Base-by-base conservation (phyloP, 2,113 vertebrate species). In the Hymenochirus boettgeri region DNA sequence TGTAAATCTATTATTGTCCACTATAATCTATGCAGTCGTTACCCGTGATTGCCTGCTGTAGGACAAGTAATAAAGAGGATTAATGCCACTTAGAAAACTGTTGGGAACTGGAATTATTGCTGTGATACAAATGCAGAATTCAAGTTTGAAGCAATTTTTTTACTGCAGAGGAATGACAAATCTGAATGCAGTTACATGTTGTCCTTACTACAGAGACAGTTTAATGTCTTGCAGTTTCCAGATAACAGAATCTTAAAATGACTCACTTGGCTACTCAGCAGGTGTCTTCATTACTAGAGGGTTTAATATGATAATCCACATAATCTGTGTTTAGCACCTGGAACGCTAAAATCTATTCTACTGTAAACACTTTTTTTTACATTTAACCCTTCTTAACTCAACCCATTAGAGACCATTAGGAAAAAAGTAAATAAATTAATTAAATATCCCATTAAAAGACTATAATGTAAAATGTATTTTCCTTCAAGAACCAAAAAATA, bases 241-340 rank as follows among this genome's bases (percentile, higher is more conserved):
- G 62, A 65, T 65, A 65, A 65, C 62, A n/a, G 62, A 53, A 65
- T 65, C 57, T 52, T 37, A 12, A 11, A 56, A 47, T 47, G 37
- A 45, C 37, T 57, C 39, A 24, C 62, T 57, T 55, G 17, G 27
- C 39, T n/a, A 23, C 52, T 46, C 62, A 8, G 35, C 51, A 13
- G 54, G 62, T 31, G 52, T 45, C 37, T 56, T 45, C 27, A 55
- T 64, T 55, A 63, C 61, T 27, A 47, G 26, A 57, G 45, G 57
- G 26, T 57, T 48, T 65, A 48, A 65, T 57, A 35, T 42, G 53
- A 46, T 65, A 65, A 65, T 65, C 62, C 62, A 33, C 23, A 47
- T 65, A 57, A 65, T 65, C 62, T 65, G 9, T 21, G 54, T 25
- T 21, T 5, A 31, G 31, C 62, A 65, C 62, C 53, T 65, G 62